These are phyloP conservation scores for Albula goreensis DNA, from an alignment of 2,113 vertebrate genomes.

Conservation along the genomic window DNA sequence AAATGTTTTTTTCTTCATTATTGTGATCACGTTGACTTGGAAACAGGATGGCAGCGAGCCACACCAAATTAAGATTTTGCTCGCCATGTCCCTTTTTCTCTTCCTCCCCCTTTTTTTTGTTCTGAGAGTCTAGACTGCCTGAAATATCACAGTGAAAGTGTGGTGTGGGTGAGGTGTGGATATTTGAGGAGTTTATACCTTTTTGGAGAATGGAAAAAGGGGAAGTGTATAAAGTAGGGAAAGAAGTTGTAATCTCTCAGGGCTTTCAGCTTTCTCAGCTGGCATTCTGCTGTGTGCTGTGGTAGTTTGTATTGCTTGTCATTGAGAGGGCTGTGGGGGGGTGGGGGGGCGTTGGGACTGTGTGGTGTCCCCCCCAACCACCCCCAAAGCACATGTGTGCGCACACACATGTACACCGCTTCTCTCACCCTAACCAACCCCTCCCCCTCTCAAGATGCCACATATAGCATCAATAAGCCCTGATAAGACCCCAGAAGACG, in stretches of 20 bases:
- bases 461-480: background rate
- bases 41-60: background rate
- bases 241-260: background rate
- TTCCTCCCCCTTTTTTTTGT: background rate
- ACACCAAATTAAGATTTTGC: background rate
- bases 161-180: background rate
- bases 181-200: background rate
- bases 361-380: background rate
- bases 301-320: background rate
- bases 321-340: background rate
- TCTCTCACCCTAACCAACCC: background rate
- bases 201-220: background rate
- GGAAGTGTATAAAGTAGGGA: too few relatives aligned
- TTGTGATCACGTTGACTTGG: background rate
- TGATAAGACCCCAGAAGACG: slow-evolving; percentile 6
- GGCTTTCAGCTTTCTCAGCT: background rate
- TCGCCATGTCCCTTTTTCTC: background rate
- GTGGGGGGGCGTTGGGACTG: background rate
- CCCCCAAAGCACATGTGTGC: too few relatives aligned
- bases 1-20: background rate
- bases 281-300: background rate
- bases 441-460: background rate
- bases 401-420: background rate
- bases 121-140: background rate
- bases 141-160: background rate